These are phyloP conservation scores for Rhinoraja longicauda DNA, from an alignment of 2,797 vertebrate species.

Conservation along the genomic window DNA sequence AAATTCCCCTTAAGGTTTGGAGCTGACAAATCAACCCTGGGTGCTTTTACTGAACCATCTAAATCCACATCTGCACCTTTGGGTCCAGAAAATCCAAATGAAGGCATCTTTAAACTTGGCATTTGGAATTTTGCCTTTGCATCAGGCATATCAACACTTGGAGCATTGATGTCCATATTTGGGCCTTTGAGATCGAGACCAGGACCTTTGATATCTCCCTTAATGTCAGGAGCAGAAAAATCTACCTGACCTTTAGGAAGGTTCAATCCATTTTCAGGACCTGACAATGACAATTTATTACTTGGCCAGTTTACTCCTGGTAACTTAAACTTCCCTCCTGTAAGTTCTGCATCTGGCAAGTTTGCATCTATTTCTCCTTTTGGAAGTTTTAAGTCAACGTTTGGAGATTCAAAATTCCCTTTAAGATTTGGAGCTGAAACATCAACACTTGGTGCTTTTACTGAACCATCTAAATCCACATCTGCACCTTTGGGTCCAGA, in stretches of 20 bases:
- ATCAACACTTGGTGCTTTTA: constrained; percentile 41
- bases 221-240: constrained; percentile 26
- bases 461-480: constrained; percentile 39
- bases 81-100: constrained; percentile 12
- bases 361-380: constrained; percentile 31
- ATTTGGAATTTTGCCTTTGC: constrained; percentile 37
- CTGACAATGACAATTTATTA: background rate
- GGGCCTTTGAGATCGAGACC: constrained; percentile 42
- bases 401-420: constrained; percentile 40
- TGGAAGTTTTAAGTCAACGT: constrained; percentile 43
- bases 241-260: constrained; percentile 29
- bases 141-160: constrained; percentile 8
- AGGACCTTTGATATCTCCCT: constrained; percentile 40
- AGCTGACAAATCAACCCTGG: constrained; percentile 35
- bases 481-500: constrained; percentile 41
- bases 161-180: constrained; percentile 38
- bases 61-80: constrained; percentile 37
- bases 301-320: background rate
- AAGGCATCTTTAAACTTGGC: constrained; percentile 31
- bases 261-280: background rate
- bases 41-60: background rate
- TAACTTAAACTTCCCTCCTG: background rate
- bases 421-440: constrained; percentile 42
- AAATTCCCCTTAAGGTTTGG: constrained; percentile 38
- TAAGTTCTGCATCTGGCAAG: background rate